Evolutionary conservation across 1,140 invertebrate genomes (phyloP).

Genomic region (Centruroides sculpturatus): DNA sequence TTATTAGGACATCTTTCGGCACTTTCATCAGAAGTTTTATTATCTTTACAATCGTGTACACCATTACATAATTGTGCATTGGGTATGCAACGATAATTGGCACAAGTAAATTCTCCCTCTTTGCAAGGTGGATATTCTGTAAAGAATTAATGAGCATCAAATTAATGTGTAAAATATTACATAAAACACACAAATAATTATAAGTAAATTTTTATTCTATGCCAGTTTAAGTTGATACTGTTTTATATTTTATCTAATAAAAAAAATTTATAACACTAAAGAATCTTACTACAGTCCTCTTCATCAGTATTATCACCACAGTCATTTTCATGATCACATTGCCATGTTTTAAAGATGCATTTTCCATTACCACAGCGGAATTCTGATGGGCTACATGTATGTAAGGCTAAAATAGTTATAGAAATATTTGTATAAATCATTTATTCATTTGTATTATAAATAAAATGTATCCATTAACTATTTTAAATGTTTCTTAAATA

Average conservation of each 20-base stretch:
- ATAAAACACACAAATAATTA: too few relatives aligned
- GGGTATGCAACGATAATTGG: constrained; percentile 77
- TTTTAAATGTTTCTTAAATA: too few relatives aligned
- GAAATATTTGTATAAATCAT: too few relatives aligned
- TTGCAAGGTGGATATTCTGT: constrained; percentile 67
- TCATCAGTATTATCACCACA: constrained; percentile 87
- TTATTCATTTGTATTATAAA: too few relatives aligned
- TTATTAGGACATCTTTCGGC: constrained; percentile 74
- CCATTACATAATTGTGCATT: constrained; percentile 77
- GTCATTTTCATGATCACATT: constrained; percentile 88
- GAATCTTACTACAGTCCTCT: constrained; percentile 49
- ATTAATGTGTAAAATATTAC: too few relatives aligned
- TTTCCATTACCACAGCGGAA: constrained; percentile 87
- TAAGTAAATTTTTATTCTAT: too few relatives aligned
- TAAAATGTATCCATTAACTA: too few relatives aligned
- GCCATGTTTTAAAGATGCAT: constrained; percentile 90
- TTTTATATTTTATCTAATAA: too few relatives aligned
- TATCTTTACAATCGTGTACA: constrained; percentile 87
- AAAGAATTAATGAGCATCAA: background rate
- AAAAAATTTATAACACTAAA: background rate
- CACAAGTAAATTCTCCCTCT: constrained; percentile 84
- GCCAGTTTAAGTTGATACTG: too few relatives aligned
- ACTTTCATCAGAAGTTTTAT: constrained; percentile 76
- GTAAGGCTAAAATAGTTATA: constrained; percentile 47
- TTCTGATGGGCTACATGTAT: constrained; percentile 81